Percentiles rank a stretch among this genome's conserved stretches.
These are phyloP conservation scores for Seladonia tumulorum DNA, from an alignment of 2,888 invertebrate species.

Conservation along the genomic window DNA sequence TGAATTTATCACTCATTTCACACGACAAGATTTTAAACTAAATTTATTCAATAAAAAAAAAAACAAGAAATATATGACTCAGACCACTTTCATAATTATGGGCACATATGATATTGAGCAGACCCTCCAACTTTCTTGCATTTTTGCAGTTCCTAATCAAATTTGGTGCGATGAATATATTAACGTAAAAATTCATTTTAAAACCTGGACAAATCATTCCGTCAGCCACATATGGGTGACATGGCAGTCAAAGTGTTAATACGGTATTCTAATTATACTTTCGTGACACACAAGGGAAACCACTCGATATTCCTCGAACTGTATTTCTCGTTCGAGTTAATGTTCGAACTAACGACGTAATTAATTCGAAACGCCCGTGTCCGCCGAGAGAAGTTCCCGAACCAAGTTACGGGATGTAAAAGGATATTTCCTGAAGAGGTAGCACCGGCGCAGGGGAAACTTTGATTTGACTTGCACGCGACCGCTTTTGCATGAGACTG, in stretches of 20 bases:
- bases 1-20: no score
- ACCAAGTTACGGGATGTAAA: constrained; percentile 55
- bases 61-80: no score
- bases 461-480: constrained; percentile 68
- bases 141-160: no score
- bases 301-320: constrained; percentile 31
- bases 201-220: no score
- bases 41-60: no score
- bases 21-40: no score
- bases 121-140: no score
- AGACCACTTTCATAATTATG: no score
- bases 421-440: constrained; percentile 61
- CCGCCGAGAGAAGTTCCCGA: constrained; percentile 56
- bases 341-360: constrained; percentile 47
- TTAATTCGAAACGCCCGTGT: constrained; percentile 64
- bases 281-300: background rate
- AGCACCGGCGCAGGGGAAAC: constrained; percentile 48
- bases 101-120: no score
- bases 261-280: background rate
- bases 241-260: background rate
- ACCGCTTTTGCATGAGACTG: constrained; percentile 54
- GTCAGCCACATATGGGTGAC: no score
- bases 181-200: no score
- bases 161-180: no score
- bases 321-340: constrained; percentile 45